phyloP scores from a whole-genome alignment of 2,113 vertebrate species.

The Eudyptes chrysolophus region DNA sequence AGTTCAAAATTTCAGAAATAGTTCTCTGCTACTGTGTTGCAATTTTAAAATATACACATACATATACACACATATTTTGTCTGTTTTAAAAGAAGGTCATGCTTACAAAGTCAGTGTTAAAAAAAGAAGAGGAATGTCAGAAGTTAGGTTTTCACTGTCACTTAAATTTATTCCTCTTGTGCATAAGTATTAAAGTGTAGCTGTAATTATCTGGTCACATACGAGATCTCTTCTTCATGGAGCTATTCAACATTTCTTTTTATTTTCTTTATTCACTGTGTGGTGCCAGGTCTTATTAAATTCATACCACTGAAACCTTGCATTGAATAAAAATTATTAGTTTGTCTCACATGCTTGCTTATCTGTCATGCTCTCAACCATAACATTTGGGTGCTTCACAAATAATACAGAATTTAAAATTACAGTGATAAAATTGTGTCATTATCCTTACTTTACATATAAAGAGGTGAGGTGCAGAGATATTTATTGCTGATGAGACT shows the following conservation, averaged over 20 bases:
- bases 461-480: background rate
- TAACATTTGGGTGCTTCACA: slow-evolving; percentile 5
- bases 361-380: background rate
- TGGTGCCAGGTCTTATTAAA: slow-evolving; percentile 34
- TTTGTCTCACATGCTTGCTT: slow-evolving; percentile 32
- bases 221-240: background rate
- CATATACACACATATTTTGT: background rate
- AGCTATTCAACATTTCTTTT: slow-evolving; percentile 36
- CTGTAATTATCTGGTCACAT: slow-evolving; percentile 27
- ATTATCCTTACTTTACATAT: background rate
- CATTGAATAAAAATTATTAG: slow-evolving; percentile 40
- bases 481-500: background rate
- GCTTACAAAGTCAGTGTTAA: background rate
- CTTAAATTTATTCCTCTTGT: background rate
- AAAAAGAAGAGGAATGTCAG: background rate
- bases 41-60: background rate
- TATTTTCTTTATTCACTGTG: slow-evolving; percentile 11
- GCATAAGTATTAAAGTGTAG: background rate
- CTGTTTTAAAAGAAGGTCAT: background rate
- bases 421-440: background rate
- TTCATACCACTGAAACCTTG: slow-evolving; percentile 14
- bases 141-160: background rate
- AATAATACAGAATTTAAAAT: slow-evolving; percentile 28
- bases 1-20: background rate
- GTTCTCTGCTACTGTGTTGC: background rate